Evolutionary conservation across 30 jellyfish, hydroid and myxozoan genomes (phyloP), one percentile per base, ranked within the genome.

Genomic region (Aurelia sp.): DNA sequence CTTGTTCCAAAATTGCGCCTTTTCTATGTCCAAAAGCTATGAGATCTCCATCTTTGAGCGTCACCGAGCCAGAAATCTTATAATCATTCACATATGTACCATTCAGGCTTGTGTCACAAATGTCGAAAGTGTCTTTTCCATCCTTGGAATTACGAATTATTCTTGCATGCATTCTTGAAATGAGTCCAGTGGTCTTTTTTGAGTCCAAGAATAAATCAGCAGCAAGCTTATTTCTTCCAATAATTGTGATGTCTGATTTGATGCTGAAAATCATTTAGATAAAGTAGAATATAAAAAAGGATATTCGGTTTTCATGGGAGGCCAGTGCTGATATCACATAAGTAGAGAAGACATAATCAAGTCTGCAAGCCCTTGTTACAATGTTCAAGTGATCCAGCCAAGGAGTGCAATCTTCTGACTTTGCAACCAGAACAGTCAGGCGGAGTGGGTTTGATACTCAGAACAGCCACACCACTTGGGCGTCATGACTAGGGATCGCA

Each of bases 101-200:
- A 81, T 89, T 89, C 22, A 89, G 50, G 66, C 97, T 89, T 53
- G 97, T 89, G 73, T 89, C 97, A 81, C 71, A 81, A 5, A 89
- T 40, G 47, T 81, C 92, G 74, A 69, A 89, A 15, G 44, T 55
- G 52, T 89, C 74, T n/a, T 62, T 67, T 17, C 71, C 90, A 13
- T 57, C 86, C 33, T 75, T 76, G 8, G 55, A 52, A 21, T 74
- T 73, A 52, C 85, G 27, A 22, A 88, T 71, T 50, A 89, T 89
- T 63, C 90, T 79, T 62, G 97, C 89, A 75, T 89, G 97, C 79
- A 86, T 86, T 79, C 97, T 69, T 37, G 97, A 89, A 18, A 89
- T 89, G 20, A 89, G 81, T 33, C 92, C 97, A 47, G 80, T 81
- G 16, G 83, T 51, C 50, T 59, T 81, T 23, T 65, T 72, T 35